A percentile compares a stretch with the other conserved stretches of the same genome.
Conservation (phyloP, 2,888 invertebrate genomes). For the Xestoiulus laeticollis region DNA sequence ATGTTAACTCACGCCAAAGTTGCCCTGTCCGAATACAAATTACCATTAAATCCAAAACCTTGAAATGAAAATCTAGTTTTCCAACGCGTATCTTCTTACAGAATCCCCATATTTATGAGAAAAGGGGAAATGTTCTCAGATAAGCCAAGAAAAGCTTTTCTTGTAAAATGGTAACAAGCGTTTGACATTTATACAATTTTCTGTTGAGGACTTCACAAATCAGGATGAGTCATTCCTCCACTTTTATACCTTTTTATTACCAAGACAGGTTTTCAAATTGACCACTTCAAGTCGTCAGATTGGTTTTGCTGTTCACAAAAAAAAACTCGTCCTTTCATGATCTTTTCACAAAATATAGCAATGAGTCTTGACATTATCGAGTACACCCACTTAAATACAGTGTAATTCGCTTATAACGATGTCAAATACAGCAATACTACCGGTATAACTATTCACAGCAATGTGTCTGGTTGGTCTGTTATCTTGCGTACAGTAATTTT, state of each 20-base stretch:
- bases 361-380: background rate
- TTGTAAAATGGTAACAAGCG: conserved; percentile 25
- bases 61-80: background rate
- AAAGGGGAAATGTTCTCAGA: background rate
- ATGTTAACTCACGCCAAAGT: background rate
- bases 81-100: conserved; percentile 16
- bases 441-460: no score
- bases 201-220: background rate
- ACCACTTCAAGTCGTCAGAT: background rate
- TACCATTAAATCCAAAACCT: background rate
- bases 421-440: no score
- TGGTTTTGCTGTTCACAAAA: background rate
- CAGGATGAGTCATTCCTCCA: conserved; percentile 8
- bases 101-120: background rate
- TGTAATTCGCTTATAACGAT: no score
- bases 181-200: conserved; percentile 19
- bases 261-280: background rate
- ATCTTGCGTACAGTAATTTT: no score
- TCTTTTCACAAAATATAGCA: background rate
- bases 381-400: no score
- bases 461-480: no score
- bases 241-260: background rate
- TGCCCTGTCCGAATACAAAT: background rate
- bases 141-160: conserved; percentile 21
- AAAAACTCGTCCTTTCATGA: background rate